phyloP scores from a whole-genome alignment of 2,888 invertebrate species.

The Anoncus sp. region DNA sequence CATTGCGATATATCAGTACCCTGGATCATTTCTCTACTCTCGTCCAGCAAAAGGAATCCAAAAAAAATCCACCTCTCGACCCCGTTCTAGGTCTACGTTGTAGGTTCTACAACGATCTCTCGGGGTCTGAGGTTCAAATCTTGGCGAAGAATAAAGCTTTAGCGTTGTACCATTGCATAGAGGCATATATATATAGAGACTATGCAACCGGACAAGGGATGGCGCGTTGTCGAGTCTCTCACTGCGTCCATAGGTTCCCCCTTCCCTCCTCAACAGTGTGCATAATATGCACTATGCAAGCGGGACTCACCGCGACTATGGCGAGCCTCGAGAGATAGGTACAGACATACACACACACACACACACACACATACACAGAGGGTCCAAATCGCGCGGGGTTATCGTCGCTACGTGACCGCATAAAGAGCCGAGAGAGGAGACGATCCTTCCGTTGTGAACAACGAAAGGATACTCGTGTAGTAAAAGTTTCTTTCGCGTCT shows the following conservation, averaged over 20 bases:
- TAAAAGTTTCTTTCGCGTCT: constrained; percentile 27
- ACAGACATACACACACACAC: neutral
- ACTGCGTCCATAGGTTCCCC: constrained; percentile 35
- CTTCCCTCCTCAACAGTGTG: constrained; percentile 9
- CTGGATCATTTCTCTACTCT: neutral
- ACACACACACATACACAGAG: neutral
- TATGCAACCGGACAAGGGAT: constrained; percentile 30
- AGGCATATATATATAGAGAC: constrained; percentile 24
- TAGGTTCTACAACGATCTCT: constrained; percentile 2
- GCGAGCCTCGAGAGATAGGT: constrained; percentile 38
- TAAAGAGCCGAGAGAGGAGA: constrained; percentile 49
- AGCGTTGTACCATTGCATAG: neutral
- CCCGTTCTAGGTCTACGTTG: constrained; percentile 30
- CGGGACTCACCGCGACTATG: constrained; percentile 34
- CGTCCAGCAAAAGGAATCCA: neutral
- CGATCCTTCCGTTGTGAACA: constrained; percentile 4
- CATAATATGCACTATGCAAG: constrained; percentile 48
- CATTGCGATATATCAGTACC: too few species aligned
- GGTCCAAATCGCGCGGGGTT: constrained; percentile 57
- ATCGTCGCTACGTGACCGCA: constrained; percentile 68
- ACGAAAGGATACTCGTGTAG: constrained; percentile 38
- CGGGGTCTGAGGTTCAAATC: constrained; percentile 37
- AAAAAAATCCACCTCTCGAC: neutral
- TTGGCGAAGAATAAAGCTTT: constrained; percentile 36
- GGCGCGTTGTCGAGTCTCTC: constrained; percentile 32